Conservation (phyloP, 2,797 vertebrate species). For the Sardinella longiceps region DNA sequence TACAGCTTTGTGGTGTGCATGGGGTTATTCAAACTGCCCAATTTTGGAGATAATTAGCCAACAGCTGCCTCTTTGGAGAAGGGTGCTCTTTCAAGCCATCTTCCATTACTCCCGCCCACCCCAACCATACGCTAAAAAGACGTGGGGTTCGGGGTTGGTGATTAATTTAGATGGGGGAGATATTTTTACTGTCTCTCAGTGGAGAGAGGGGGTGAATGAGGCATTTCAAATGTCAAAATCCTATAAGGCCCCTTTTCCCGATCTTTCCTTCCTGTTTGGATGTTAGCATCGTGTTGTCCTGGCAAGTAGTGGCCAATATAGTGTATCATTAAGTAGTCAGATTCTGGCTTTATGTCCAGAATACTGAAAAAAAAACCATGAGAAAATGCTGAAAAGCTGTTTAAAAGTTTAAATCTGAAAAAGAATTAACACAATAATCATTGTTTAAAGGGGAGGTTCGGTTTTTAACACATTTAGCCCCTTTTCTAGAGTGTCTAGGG, state of each 20-base stretch:
- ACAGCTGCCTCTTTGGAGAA: slow-evolving; percentile 11
- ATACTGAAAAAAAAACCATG: background rate
- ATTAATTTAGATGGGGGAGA: slow-evolving; percentile 18
- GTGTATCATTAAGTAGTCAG: background rate
- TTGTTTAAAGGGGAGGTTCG: too few species aligned
- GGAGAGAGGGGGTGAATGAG: background rate
- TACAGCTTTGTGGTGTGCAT: background rate
- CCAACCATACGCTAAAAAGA: background rate
- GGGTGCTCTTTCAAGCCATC: slow-evolving; percentile 1
- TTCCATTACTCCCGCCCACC: background rate
- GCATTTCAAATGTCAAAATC: background rate
- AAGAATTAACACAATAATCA: too few species aligned
- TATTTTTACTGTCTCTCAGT: background rate
- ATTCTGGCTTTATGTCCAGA: background rate
- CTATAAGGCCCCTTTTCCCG: background rate
- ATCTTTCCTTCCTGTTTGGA: background rate
- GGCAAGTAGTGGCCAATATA: background rate
- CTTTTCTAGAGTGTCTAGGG: too few species aligned
- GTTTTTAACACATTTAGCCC: too few species aligned
- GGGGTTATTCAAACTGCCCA: background rate
- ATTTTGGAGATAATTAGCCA: slow-evolving; percentile 3
- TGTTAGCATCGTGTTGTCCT: background rate
- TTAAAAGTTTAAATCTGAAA: background rate
- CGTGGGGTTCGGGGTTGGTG: background rate
- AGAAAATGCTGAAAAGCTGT: background rate